Evolutionary conservation across 2,113 vertebrate species (phyloP), one percentile per base, ranked within the genome.

Genomic region (Andinoacara biseriatus): DNA sequence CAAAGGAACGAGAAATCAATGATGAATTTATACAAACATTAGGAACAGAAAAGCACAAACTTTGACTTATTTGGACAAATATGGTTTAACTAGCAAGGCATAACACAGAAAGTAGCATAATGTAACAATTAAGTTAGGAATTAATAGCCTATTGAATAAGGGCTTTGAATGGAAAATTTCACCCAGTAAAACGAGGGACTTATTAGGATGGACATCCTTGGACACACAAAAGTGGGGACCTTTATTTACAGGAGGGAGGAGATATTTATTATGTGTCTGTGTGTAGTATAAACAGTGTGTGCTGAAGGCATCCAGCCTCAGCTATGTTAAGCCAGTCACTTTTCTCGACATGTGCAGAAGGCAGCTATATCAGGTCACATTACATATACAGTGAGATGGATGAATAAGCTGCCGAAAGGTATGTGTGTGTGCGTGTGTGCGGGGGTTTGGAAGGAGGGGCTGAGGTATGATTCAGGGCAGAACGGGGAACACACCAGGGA

Each of bases 401-500:
- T 80, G 46, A 52, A 79, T 76, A 49, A 78, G 74, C 2, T 59
- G 67, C 54, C 38, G 3, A 69, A 17, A 33, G 57, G 52, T 78
- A 31, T 56, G 40, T n/a, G 10, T 56, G 22, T 59, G 69, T 24
- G 13, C 4, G 13, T 56, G 49, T 31, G 40, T 76, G 78, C n/a
- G 67, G 31, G 35, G 72, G 62, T 52, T 43, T 17, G 24, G n/a
- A 74, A 31, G 81, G 74, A 52, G 43, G n/a, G 10, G 56, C 43
- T 60, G 67, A 76, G 58, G 58, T 62, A 75, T 93, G 92, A 93
- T 80, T 93, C 91, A 91, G 82, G 65, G 81, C 14, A 69, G 78
- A 76, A 80, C 38, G 76, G 83, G 83, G 75, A 69, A 61, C 54
- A 83, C 17, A 82, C 62, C 87, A 89, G 83, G 60, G 60, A 82